Evolutionary conservation across 2,888 invertebrate genomes (phyloP).

Genomic region (Nesidiocoris tenuis): DNA sequence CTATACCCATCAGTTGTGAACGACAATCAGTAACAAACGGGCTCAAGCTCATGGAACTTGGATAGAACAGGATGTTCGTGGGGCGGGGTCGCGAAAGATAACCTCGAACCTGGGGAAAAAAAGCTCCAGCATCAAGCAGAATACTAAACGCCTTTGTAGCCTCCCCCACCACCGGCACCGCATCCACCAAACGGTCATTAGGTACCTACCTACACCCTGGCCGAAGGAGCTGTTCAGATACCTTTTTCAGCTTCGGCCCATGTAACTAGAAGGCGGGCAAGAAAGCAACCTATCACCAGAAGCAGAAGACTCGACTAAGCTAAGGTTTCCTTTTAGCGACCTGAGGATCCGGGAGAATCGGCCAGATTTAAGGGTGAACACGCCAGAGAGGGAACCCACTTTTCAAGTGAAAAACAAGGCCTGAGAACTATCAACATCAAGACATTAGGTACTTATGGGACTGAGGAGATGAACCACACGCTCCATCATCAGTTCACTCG

Average conservation of each 20-base stretch:
- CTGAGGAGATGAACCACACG: too few species aligned
- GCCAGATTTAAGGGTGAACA: too few species aligned
- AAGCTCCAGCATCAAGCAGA: neutral
- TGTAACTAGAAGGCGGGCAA: neutral
- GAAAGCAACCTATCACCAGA: neutral
- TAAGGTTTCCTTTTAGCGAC: too few species aligned
- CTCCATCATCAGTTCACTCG: too few species aligned
- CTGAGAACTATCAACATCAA: too few species aligned
- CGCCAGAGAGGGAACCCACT: too few species aligned
- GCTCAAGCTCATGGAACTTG: neutral
- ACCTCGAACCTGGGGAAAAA: neutral
- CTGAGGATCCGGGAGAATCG: too few species aligned
- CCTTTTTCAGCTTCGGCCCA: neutral
- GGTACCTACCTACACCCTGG: neutral
- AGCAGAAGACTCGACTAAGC: too few species aligned
- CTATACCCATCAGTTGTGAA: conserved; percentile 3
- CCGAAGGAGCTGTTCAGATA: neutral
- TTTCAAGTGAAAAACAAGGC: too few species aligned
- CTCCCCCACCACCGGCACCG: neutral
- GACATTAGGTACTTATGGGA: too few species aligned
- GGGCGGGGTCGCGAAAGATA: neutral
- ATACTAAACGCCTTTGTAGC: neutral
- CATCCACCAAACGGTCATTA: neutral
- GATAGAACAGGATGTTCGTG: neutral
- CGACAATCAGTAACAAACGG: conserved; percentile 8